phyloP scores from a whole-genome alignment of 92 coral and sea anemone genomes.

The Paragorgia papillata region DNA sequence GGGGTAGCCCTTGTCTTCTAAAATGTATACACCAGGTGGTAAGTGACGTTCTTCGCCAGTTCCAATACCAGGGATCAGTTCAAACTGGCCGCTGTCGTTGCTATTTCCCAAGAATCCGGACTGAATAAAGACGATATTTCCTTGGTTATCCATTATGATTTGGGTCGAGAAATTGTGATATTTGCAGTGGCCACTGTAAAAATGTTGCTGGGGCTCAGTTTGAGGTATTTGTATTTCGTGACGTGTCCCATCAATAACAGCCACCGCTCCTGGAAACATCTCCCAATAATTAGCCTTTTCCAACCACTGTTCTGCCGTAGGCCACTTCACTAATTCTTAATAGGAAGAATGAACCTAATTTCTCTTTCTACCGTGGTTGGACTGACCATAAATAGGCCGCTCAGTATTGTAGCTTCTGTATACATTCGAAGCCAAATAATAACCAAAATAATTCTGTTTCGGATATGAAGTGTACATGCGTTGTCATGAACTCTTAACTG shows the following conservation, averaged over 20 bases:
- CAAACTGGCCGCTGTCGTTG: conserved; percentile 39
- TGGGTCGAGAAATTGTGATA: conserved; percentile 56
- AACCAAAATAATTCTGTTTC: neutral
- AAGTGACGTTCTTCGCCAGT: conserved; percentile 34
- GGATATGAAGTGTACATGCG: neutral
- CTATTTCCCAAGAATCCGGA: conserved; percentile 7
- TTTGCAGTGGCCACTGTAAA: conserved; percentile 45
- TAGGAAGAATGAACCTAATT: conserved; percentile 6
- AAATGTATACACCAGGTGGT: conserved; percentile 24
- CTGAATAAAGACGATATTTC: conserved; percentile 12
- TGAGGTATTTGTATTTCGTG: conserved; percentile 58
- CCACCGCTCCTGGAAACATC: conserved; percentile 7
- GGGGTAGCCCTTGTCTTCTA: conserved; percentile 24
- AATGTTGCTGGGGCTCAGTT: conserved; percentile 44
- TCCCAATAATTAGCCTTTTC: conserved; percentile 16
- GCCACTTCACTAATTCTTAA: conserved; percentile 8
- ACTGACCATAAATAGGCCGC: conserved; percentile 7
- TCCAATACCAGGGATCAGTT: neutral
- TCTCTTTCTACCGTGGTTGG: conserved; percentile 12
- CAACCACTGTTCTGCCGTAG: conserved; percentile 14
- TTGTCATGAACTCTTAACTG: neutral
- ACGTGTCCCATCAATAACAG: conserved; percentile 9
- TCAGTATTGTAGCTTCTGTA: neutral
- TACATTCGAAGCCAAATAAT: conserved; percentile 20
- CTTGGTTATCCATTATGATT: conserved; percentile 12